These are phyloP conservation scores for Origma solitaria DNA, from an alignment of 2,113 vertebrate genomes.

Conservation along the genomic window DNA sequence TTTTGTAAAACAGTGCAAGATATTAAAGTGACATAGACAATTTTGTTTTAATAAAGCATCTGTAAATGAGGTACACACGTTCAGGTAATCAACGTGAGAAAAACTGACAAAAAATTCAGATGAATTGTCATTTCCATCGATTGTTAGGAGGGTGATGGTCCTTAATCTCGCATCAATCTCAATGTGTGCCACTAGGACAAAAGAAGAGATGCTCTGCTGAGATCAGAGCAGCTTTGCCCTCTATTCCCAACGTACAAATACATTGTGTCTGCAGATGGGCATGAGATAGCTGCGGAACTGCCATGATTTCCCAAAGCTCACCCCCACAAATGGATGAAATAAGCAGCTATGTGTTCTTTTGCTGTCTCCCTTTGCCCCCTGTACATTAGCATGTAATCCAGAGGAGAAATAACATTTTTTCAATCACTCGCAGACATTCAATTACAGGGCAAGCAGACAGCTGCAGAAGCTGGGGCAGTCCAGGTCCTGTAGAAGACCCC, in stretches of 20 bases:
- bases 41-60: slow-evolving; percentile 78
- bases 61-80: slow-evolving; percentile 70
- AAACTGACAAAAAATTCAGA: slow-evolving; percentile 84
- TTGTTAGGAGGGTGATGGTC: slow-evolving; percentile 79
- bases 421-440: slow-evolving; percentile 88
- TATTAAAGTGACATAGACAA: slow-evolving; percentile 53
- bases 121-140: slow-evolving; percentile 86
- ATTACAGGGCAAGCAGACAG: slow-evolving; percentile 87
- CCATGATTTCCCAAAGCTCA: slow-evolving; percentile 91
- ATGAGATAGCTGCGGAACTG: slow-evolving; percentile 75
- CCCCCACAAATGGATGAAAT: slow-evolving; percentile 82
- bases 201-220: slow-evolving; percentile 82
- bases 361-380: slow-evolving; percentile 80
- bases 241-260: slow-evolving; percentile 82
- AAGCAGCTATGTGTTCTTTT: slow-evolving; percentile 86
- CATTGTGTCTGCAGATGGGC: slow-evolving; percentile 93
- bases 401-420: slow-evolving; percentile 90
- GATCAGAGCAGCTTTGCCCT: slow-evolving; percentile 81
- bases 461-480: slow-evolving; percentile 76
- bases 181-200: slow-evolving; percentile 97
- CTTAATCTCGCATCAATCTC: slow-evolving; percentile 99
- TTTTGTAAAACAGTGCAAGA: slow-evolving; percentile 23
- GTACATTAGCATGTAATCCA: slow-evolving; percentile 91
- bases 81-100: slow-evolving; percentile 78
- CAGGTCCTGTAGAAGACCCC: slow-evolving; percentile 73